A percentile compares a stretch with the other conserved stretches of the same genome.
phyloP scores from a whole-genome alignment of 2,888 invertebrate genomes.

The Perdita meconis region DNA sequence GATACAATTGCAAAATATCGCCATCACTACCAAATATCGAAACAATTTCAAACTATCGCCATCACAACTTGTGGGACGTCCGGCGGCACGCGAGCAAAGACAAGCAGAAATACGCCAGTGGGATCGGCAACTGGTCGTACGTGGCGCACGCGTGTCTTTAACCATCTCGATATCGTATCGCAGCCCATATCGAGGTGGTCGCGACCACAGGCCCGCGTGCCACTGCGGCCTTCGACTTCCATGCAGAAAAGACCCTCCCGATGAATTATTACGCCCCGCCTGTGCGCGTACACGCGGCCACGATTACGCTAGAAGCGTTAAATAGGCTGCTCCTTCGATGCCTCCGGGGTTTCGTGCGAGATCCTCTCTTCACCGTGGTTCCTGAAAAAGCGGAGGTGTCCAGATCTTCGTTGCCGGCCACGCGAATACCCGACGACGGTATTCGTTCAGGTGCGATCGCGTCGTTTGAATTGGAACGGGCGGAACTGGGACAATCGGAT shows the following conservation, averaged over 20 bases:
- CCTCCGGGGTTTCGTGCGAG: neutral
- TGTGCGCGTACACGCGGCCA: slow-evolving; percentile 25
- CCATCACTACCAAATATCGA: no score
- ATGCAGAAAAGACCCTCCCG: slow-evolving; percentile 63
- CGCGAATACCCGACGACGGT: neutral
- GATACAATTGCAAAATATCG: no score
- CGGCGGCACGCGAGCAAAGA: neutral
- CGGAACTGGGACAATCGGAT: no score
- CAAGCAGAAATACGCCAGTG: slow-evolving; percentile 54
- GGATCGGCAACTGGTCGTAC: slow-evolving; percentile 54
- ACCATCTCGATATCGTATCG: slow-evolving; percentile 72
- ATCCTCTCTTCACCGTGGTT: neutral
- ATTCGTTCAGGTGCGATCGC: neutral
- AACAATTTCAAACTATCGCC: no score
- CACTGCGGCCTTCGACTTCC: slow-evolving; percentile 74
- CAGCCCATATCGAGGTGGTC: slow-evolving; percentile 67
- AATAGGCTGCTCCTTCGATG: slow-evolving; percentile 34
- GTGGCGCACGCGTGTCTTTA: slow-evolving; percentile 66
- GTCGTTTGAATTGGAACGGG: neutral
- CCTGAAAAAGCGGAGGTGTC: neutral
- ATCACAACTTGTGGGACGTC: no score
- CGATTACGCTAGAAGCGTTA: slow-evolving; percentile 48
- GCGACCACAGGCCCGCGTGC: slow-evolving; percentile 69
- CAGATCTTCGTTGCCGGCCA: neutral
- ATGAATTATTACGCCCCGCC: slow-evolving; percentile 64